phyloP scores from a whole-genome alignment of 2,888 invertebrate species.

The Villa cingulata region DNA sequence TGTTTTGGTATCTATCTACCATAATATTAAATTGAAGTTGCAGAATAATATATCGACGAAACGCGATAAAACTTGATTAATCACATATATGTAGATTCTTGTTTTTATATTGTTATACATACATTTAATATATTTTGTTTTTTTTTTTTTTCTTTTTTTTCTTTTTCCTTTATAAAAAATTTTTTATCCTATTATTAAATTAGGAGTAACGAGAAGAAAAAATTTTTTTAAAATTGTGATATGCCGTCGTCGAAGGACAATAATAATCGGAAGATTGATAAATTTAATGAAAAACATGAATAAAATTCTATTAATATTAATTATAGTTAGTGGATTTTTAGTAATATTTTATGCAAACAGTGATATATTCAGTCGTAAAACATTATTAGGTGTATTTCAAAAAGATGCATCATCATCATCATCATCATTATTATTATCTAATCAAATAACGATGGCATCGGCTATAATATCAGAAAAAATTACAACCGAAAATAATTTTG shows the following conservation, averaged over 20 bases:
- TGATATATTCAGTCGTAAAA: slow-evolving; percentile 19
- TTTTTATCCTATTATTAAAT: no score
- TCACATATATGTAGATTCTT: no score
- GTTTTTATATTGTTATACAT: no score
- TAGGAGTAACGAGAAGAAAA: not conserved
- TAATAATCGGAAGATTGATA: not conserved
- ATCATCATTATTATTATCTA: not conserved
- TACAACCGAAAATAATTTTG: not conserved
- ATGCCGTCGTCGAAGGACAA: slow-evolving; percentile 2
- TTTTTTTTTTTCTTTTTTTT: no score
- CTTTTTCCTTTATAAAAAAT: no score
- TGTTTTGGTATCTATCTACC: no score
- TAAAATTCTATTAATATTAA: slow-evolving; percentile 25
- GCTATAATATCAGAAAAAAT: not conserved
- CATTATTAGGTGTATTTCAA: slow-evolving; percentile 11
- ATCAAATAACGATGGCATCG: not conserved
- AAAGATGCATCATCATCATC: not conserved
- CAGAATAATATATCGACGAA: no score
- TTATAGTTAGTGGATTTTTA: slow-evolving; percentile 25
- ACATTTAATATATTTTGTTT: no score
- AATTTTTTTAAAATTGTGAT: not conserved
- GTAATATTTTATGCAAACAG: slow-evolving; percentile 30
- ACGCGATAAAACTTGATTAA: no score
- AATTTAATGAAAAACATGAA: slow-evolving; percentile 21
- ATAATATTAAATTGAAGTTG: no score